phyloP scores from a whole-genome alignment of 2,797 vertebrate species.

The Argentina silus region DNA sequence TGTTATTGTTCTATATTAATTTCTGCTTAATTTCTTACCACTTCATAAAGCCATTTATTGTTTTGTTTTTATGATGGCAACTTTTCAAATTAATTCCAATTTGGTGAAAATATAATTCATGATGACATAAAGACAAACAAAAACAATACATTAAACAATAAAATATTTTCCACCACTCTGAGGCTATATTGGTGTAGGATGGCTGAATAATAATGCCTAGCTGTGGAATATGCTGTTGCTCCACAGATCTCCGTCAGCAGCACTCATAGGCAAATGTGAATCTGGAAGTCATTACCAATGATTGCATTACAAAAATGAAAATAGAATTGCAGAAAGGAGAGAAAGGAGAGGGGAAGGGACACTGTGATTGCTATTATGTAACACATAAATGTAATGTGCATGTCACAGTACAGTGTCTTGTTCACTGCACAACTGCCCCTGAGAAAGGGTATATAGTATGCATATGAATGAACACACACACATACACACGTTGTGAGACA shows the following conservation, averaged over 20 bases:
- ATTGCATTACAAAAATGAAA: conserved; percentile 68
- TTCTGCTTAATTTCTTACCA: not conserved
- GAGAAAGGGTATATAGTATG: too few relatives aligned
- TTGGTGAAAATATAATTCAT: not conserved
- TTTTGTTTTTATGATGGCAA: not conserved
- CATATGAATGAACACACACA: too few relatives aligned
- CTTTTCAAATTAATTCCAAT: not conserved
- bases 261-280: conserved; percentile 37
- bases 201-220: not conserved
- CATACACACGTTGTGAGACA: too few relatives aligned
- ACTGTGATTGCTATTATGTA: conserved; percentile 46
- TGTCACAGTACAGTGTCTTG: not conserved
- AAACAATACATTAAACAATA: not conserved
- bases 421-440: too few relatives aligned
- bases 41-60: not conserved
- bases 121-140: not conserved
- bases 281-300: conserved; percentile 74
- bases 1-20: too few relatives aligned
- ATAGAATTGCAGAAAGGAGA: conserved; percentile 43
- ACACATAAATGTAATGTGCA: conserved; percentile 40
- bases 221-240: conserved; percentile 21
- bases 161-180: not conserved
- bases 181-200: conserved; percentile 11
- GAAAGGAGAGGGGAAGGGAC: conserved; percentile 39
- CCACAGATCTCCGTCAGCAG: conserved; percentile 37